phyloP scores from a whole-genome alignment of 2,888 invertebrate species.

The Aspidiotus destructor region DNA sequence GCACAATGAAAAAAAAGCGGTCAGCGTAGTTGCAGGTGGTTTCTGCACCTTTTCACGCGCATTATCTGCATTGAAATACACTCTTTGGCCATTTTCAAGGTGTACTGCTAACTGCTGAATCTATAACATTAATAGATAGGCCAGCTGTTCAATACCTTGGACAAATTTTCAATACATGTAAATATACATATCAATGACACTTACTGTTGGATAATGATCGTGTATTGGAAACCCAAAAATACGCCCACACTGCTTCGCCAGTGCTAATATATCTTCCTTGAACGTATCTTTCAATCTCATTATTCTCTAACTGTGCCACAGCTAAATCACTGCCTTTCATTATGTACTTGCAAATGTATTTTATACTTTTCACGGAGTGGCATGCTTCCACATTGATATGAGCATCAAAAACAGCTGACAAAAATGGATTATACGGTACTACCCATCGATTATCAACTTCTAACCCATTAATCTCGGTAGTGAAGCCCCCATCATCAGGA shows the following conservation, averaged over 20 bases:
- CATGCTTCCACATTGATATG: slow-evolving; percentile 43
- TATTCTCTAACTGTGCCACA: not conserved
- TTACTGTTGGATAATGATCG: not conserved
- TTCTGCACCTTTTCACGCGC: not conserved
- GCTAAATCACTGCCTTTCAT: slow-evolving; percentile 36
- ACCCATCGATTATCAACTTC: slow-evolving; percentile 36
- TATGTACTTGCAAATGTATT: slow-evolving; percentile 42
- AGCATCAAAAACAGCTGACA: slow-evolving; percentile 38
- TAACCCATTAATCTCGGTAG: not conserved
- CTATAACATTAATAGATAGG: not conserved
- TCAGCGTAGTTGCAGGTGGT: not conserved
- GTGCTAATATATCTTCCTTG: not conserved
- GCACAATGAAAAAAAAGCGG: not conserved
- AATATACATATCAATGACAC: not conserved
- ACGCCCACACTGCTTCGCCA: not conserved
- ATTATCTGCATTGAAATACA: not conserved
- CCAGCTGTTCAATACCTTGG: not conserved
- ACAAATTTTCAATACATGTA: not conserved
- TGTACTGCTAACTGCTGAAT: not conserved
- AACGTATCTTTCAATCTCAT: not conserved
- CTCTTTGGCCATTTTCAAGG: slow-evolving; percentile 5
- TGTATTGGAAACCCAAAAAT: not conserved
- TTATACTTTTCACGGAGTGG: slow-evolving; percentile 42
- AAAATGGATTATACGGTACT: slow-evolving; percentile 36
- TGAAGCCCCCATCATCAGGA: not conserved